Conservation (phyloP, 2,797 vertebrate genomes). For the Mareca penelope region DNA sequence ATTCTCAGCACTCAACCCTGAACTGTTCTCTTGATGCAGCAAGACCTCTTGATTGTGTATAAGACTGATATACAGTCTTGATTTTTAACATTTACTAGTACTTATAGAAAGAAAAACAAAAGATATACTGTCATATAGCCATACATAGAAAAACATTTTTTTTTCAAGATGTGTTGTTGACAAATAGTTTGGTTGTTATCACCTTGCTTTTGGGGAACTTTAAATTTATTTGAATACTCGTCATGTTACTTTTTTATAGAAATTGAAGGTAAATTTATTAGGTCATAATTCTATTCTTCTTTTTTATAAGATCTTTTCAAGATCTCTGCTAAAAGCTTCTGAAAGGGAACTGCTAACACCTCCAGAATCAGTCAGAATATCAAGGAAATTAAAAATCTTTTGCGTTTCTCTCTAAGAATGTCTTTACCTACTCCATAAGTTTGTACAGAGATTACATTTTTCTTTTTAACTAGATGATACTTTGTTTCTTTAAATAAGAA, state of each 20-base stretch:
- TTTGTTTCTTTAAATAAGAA: background rate
- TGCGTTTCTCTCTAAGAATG: background rate
- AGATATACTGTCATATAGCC: background rate
- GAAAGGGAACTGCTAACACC: background rate
- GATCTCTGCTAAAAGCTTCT: background rate
- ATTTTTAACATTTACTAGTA: background rate
- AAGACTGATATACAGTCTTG: background rate
- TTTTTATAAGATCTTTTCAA: background rate
- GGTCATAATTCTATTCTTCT: background rate
- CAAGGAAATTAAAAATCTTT: background rate
- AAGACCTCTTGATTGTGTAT: no score
- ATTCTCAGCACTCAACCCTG: background rate
- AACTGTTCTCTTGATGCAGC: background rate
- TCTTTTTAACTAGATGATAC: background rate
- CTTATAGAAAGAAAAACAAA: background rate
- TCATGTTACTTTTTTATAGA: background rate
- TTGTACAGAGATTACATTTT: background rate
- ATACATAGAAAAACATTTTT: background rate
- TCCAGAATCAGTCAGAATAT: background rate
- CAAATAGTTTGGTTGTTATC: background rate
- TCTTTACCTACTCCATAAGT: background rate
- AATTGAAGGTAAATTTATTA: background rate
- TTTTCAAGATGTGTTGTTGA: background rate
- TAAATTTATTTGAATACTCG: background rate
- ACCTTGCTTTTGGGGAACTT: background rate